These are phyloP conservation scores for Mustela lutreola DNA, from an alignment of 2,113 vertebrate genomes.

Conservation along the genomic window DNA sequence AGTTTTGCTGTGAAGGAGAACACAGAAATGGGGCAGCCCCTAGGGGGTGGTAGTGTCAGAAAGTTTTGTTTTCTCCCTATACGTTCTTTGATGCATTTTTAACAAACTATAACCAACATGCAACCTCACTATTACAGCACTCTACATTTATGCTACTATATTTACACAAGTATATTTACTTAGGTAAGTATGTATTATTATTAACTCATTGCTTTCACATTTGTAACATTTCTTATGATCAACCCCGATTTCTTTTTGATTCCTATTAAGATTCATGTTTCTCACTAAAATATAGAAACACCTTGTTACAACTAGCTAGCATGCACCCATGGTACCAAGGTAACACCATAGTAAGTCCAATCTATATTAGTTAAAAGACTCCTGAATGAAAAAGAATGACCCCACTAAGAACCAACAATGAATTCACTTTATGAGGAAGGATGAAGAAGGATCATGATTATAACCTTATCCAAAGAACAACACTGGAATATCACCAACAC, in stretches of 20 bases:
- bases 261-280: background rate
- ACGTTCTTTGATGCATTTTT: background rate
- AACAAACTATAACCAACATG: background rate
- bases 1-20: background rate
- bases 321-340: background rate
- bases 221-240: background rate
- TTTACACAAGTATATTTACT: background rate
- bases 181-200: background rate
- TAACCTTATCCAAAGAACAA: background rate
- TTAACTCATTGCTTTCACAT: constrained; percentile 42
- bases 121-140: background rate
- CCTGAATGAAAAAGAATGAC: background rate
- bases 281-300: background rate
- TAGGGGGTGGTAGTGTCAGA: background rate
- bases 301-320: background rate
- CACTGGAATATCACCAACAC: background rate
- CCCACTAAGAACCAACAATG: background rate
- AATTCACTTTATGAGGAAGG: background rate
- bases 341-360: background rate
- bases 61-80: background rate
- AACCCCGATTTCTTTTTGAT: background rate
- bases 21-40: background rate
- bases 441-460: background rate
- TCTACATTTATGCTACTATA: background rate
- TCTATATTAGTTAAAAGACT: background rate